Base-by-base conservation (phyloP, 53 echinoderm and acorn worm genomes). In the Paracentrotus lividus region DNA sequence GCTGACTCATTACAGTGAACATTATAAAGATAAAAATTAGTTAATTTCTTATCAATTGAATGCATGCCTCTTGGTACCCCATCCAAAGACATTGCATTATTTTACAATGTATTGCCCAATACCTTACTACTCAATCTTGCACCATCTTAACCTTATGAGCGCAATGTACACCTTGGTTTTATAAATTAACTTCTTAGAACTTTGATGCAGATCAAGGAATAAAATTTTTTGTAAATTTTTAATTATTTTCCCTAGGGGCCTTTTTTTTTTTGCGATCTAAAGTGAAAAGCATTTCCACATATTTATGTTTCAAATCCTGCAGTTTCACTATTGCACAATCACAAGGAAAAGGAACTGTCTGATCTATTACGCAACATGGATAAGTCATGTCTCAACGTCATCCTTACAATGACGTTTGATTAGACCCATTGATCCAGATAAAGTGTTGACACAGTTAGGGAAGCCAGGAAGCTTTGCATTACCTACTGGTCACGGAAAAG, bases 401-500 rank as follows among this genome's bases (percentile, higher is more conserved):
- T 47, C 81, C 81, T 1, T 13, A 47, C n/a, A 81, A 81, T 81
- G 81, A 47, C 81, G 81, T 44, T 44, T n/a, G n/a, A n/a, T n/a
- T 26, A n/a, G 81, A 45, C 44, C 31, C 20, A 0, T 47, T 81
- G 12, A 40, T 8, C 24, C 8, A 45, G n/a, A n/a, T 18, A 45
- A 47, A 45, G 47, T 47, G 47, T 81, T 81, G 23, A 81, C 44
- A 12, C 20, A 55, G 53, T 56, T 42, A 29, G n/a, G 21, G n/a
- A 54, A 86, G 56, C 56, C 61, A 89, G 89, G 89, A 89, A 89
- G 89, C 89, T 24, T 12, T 89, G 42, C 14, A 89, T 89, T 89
- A 90, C 29, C 66, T 66, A 90, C 49, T 69, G 90, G 90, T 90
- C 90, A 90, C 49, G 34, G 90, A 90, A 45, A n/a, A 53, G 52